Conservation (phyloP, 2,113 vertebrate species). For the Phainopepla nitens region DNA sequence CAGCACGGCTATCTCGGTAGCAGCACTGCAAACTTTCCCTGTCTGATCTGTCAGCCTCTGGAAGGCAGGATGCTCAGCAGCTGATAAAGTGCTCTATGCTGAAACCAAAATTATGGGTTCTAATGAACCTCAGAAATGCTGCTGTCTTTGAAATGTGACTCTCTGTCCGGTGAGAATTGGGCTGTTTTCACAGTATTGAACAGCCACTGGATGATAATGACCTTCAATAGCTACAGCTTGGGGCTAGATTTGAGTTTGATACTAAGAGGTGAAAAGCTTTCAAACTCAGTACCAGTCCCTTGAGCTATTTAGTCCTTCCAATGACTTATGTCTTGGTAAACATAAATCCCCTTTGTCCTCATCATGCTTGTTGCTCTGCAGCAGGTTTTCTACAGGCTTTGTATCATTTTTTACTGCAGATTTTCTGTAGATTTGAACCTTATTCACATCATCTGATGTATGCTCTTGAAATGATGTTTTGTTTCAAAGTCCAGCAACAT, state of each 20-base stretch:
- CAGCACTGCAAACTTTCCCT: background rate
- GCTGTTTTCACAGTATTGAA: slow-evolving; percentile 45
- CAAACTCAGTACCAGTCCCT: slow-evolving; percentile 31
- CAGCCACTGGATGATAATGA: slow-evolving; percentile 44
- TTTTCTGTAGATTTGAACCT: background rate
- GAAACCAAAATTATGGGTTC: slow-evolving; percentile 52
- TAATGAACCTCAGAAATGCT: slow-evolving; percentile 51
- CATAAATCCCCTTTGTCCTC: slow-evolving; percentile 40
- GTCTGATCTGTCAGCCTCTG: slow-evolving; percentile 25
- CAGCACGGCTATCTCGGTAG: background rate
- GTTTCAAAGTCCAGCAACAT: background rate
- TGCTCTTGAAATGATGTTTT: background rate
- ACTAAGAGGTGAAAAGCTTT: slow-evolving; percentile 62
- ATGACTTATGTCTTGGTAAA: slow-evolving; percentile 48
- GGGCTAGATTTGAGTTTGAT: slow-evolving; percentile 51
- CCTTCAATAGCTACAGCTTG: slow-evolving; percentile 58
- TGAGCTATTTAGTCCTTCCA: slow-evolving; percentile 52
- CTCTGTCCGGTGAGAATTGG: slow-evolving; percentile 40
- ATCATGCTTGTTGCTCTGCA: background rate
- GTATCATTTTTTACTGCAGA: background rate
- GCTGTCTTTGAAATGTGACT: slow-evolving; percentile 53
- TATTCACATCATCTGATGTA: background rate
- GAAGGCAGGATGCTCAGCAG: background rate
- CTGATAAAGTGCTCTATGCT: slow-evolving; percentile 22
- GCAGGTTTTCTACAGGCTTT: background rate